Base-by-base conservation (phyloP, 2,888 invertebrate species). In the Neoascia interrupta region DNA sequence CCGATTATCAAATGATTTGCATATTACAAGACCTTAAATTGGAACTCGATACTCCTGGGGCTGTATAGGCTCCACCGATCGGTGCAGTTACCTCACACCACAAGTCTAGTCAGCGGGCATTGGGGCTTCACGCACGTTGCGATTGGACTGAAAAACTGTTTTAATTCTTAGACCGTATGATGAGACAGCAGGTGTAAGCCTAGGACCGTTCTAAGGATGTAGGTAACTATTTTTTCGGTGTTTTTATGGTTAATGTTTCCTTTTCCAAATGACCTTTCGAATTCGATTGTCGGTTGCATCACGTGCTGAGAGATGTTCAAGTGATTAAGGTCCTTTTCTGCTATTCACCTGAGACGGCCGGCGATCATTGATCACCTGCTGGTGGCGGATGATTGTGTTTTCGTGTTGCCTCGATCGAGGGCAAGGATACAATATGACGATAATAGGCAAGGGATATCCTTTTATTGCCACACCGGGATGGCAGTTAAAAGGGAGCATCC, bases 1-100 rank as follows among this genome's bases (percentile, higher is more conserved):
- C 61, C 79, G 79, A 79, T 79, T 79, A 79, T 79, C 79, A 41
- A 66, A 56, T 79, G 60, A 79, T 79, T 79, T 79, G 79, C 79
- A 79, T 79, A 79, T 56, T 66, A 79, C 79, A 79, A 79, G 79
- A 73, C 79, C 73, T 66, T 73, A 79, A 79, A 66, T 79, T 68
- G 49, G 73, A 72, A 64, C 64, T 72, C 53, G n/a, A 64, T 64
- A 64, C 53, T 64, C 37, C 53, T 21, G 31, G n/a, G 61, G 49
- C 54, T 53, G 34, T 47, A 8, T n/a, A n/a, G n/a, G n/a, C n/a
- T n/a, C n/a, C n/a, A n/a, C n/a, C n/a, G n/a, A n/a, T n/a, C 36
- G 16, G 13, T 10, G 53, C 39, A 16, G 43, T 15, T 53, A 60
- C 36, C 23, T 47, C 37, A 73, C 60, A 18, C 51, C 15, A 15